A percentile compares a stretch with the other conserved stretches of the same genome.
phyloP scores from a whole-genome alignment of 2,113 vertebrate species.

The Brachionichthys hirsutus region DNA sequence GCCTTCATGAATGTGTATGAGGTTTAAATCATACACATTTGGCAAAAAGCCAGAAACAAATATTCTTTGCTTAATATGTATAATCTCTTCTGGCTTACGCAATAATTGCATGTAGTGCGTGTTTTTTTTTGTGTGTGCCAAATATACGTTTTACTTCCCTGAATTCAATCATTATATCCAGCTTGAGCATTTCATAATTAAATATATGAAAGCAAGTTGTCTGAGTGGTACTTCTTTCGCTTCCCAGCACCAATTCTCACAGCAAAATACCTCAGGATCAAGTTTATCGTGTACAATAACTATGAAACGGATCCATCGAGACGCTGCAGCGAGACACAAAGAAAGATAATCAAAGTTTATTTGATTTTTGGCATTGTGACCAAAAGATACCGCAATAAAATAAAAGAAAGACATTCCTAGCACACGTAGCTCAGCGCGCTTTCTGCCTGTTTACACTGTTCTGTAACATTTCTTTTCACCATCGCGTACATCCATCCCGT shows the following conservation, averaged over 20 bases:
- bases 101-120: background rate
- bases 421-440: constrained; percentile 12
- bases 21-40: too few species aligned
- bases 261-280: too few species aligned
- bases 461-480: constrained; percentile 28
- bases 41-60: too few species aligned
- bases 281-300: too few species aligned
- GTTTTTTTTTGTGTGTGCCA: constrained; percentile 2
- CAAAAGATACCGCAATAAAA: constrained; percentile 60
- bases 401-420: constrained; percentile 49
- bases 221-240: background rate
- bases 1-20: too few species aligned
- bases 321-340: background rate
- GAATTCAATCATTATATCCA: constrained; percentile 25
- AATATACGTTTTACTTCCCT: constrained; percentile 8
- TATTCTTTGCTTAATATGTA: too few species aligned
- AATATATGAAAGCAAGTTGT: constrained; percentile 24
- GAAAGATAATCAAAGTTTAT: constrained; percentile 65
- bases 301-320: background rate
- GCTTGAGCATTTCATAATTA: constrained; percentile 52
- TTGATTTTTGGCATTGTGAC: constrained; percentile 60
- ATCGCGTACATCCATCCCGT: constrained; percentile 19
- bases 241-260: background rate
- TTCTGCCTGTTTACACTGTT: constrained; percentile 32
- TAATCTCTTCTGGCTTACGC: background rate